Conservation (phyloP, 2,113 vertebrate species). For the Propithecus coquereli region DNA sequence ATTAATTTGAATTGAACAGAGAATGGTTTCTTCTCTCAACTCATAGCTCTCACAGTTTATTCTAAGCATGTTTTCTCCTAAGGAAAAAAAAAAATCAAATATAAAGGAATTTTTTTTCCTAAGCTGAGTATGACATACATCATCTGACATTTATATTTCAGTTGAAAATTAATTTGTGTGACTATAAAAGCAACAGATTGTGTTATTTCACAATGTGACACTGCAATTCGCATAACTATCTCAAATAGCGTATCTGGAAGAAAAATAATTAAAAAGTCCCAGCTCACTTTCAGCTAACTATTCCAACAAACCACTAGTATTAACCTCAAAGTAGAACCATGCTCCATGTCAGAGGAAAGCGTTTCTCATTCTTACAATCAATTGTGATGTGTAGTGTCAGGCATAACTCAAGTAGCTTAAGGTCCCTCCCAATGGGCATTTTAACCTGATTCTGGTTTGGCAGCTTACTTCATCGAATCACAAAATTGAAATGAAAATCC, state of each 20-base stretch:
- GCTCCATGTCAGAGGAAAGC: neutral
- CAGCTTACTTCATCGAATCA: neutral
- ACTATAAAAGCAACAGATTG: constrained; percentile 58
- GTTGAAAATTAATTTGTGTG: constrained; percentile 67
- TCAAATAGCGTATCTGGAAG: constrained; percentile 66
- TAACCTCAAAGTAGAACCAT: constrained; percentile 35
- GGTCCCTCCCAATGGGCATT: neutral
- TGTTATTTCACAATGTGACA: constrained; percentile 60
- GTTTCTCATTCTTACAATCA: neutral
- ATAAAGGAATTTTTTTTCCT: constrained; percentile 51
- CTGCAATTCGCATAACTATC: constrained; percentile 57
- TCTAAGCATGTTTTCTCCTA: constrained; percentile 46
- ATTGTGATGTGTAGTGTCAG: neutral
- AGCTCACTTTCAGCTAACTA: constrained; percentile 72
- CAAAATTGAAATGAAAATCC: neutral
- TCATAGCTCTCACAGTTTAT: constrained; percentile 43
- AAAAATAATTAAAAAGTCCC: constrained; percentile 66
- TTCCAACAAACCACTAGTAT: constrained; percentile 62
- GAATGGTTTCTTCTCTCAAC: constrained; percentile 47
- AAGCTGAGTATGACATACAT: constrained; percentile 52
- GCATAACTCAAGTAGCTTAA: neutral
- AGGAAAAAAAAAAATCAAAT: constrained; percentile 33
- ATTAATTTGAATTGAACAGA: constrained; percentile 68
- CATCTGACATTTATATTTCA: constrained; percentile 66
- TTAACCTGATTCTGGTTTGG: neutral